A percentile compares a stretch with the other conserved stretches of the same genome.
Evolutionary conservation across 2,888 invertebrate genomes (phyloP).

Genomic region (Sepioteuthis lessoniana): DNA sequence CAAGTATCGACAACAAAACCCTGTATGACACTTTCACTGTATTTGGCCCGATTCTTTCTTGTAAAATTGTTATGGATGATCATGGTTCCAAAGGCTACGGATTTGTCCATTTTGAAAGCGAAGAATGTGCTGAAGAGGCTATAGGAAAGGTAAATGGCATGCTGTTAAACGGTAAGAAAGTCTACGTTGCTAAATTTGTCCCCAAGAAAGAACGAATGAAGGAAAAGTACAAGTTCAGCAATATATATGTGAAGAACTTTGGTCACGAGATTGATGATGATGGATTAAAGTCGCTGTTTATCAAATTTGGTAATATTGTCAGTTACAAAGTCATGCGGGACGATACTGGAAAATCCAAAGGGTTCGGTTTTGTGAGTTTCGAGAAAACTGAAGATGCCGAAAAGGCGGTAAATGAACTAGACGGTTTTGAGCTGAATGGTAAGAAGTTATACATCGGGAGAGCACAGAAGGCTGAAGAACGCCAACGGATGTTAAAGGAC

Average conservation of each 20-base stretch:
- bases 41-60: conserved; percentile 35
- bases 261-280: background rate
- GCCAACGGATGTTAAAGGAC: conserved; percentile 94
- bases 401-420: conserved; percentile 87
- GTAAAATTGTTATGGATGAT: conserved; percentile 20
- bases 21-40: background rate
- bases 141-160: conserved; percentile 8
- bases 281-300: background rate
- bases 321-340: conserved; percentile 37
- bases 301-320: background rate
- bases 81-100: conserved; percentile 38
- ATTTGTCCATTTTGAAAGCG: conserved; percentile 4
- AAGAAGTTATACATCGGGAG: conserved; percentile 89
- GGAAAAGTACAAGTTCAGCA: conserved; percentile 43
- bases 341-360: background rate
- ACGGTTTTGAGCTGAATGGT: conserved; percentile 81
- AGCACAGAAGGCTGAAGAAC: conserved; percentile 98
- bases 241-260: background rate
- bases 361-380: conserved; percentile 40
- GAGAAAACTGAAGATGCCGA: conserved; percentile 37
- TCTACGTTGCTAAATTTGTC: conserved; percentile 25
- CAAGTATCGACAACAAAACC: conserved; percentile 6
- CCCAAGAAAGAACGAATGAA: conserved; percentile 40
- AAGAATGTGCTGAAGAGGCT: background rate
- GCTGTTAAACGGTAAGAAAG: background rate